These are phyloP conservation scores for Microvelia longipes DNA, from an alignment of 1,140 invertebrate species.

Conservation along the genomic window DNA sequence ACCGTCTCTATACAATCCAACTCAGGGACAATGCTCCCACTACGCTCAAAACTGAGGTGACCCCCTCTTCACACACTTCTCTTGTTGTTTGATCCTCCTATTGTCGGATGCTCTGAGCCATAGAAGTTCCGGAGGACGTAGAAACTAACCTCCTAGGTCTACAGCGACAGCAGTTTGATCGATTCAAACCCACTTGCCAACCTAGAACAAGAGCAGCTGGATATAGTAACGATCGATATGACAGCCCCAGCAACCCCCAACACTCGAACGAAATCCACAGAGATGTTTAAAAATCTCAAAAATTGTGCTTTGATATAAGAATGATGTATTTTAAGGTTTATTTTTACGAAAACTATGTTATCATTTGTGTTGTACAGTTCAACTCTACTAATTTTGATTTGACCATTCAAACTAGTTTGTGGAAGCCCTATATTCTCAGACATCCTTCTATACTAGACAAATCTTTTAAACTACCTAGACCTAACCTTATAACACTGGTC, in stretches of 20 bases:
- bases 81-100: neutral
- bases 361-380: no score
- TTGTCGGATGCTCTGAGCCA: neutral
- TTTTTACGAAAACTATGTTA: no score
- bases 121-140: neutral
- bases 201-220: neutral
- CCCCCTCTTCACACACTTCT: neutral
- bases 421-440: no score
- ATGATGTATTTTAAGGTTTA: no score
- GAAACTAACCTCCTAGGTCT: neutral
- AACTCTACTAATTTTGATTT: no score
- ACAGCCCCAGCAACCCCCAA: neutral
- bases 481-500: no score
- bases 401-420: no score
- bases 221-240: neutral
- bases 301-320: no score
- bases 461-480: no score
- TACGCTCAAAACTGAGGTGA: neutral
- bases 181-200: neutral
- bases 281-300: no score
- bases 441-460: no score
- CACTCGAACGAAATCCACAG: no score
- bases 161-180: neutral
- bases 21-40: neutral
- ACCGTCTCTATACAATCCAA: neutral